Conservation (phyloP, 2,113 vertebrate species). For the Todiramphus chloris region DNA sequence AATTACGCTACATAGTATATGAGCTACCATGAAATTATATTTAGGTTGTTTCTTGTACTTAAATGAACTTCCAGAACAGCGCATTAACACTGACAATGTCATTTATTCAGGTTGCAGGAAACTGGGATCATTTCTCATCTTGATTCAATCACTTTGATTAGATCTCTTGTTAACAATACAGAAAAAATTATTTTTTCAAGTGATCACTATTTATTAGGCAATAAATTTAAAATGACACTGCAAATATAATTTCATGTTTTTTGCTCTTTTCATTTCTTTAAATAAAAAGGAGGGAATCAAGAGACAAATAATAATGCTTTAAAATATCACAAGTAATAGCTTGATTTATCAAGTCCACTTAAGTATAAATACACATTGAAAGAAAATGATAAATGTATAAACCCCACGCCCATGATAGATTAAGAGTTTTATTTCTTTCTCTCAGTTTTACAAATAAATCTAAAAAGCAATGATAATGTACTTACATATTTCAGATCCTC, state of each 20-base stretch:
- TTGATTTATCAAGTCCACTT: slow-evolving; percentile 24
- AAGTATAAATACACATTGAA: background rate
- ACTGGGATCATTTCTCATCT: background rate
- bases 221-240: background rate
- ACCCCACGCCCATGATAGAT: background rate
- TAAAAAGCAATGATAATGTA: background rate
- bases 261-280: slow-evolving; percentile 1
- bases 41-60: background rate
- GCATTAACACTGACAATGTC: background rate
- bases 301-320: background rate
- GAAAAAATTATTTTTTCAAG: background rate
- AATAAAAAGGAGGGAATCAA: background rate
- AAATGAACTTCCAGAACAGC: slow-evolving; percentile 1
- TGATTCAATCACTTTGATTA: slow-evolving; percentile 12
- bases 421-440: background rate
- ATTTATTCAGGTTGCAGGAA: background rate
- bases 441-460: background rate
- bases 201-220: slow-evolving; percentile 20
- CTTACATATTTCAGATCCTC: slow-evolving; percentile 60
- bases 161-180: background rate
- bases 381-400: background rate
- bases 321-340: background rate
- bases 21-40: background rate
- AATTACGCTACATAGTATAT: background rate
- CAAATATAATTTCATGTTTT: slow-evolving; percentile 36